Conservation (phyloP, 2,113 vertebrate species). For the Aythya baeri region DNA sequence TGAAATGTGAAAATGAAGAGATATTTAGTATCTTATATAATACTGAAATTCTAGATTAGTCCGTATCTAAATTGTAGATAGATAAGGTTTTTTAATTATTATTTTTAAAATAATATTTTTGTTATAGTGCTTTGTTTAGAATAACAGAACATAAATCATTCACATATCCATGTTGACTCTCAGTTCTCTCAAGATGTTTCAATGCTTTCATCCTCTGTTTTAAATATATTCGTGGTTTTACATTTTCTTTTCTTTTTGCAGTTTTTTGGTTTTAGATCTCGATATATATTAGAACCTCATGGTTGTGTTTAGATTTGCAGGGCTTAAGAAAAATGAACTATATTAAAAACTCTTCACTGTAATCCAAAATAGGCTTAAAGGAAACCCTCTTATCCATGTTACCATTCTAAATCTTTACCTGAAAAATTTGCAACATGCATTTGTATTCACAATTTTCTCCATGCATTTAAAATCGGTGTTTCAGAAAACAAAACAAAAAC, state of each 20-base stretch:
- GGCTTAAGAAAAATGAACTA: not conserved
- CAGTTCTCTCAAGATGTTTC: not conserved
- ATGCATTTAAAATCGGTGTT: not conserved
- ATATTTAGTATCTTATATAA: not conserved
- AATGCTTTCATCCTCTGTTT: not conserved
- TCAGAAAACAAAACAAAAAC: not conserved
- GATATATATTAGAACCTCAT: not conserved
- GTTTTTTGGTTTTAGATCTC: not conserved
- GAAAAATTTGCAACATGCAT: not conserved
- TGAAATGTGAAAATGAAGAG: not conserved
- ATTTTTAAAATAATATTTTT: not conserved
- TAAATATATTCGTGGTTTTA: not conserved
- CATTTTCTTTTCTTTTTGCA: not conserved
- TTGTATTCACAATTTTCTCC: not conserved
- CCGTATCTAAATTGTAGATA: not conserved
- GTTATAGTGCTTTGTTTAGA: not conserved
- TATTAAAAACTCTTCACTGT: not conserved
- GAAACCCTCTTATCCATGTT: not conserved
- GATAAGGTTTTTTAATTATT: not conserved
- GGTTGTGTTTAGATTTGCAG: not conserved
- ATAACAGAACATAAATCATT: not conserved
- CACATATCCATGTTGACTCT: not conserved
- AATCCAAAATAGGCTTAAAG: not conserved
- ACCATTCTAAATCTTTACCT: not conserved
- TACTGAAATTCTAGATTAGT: not conserved